These are phyloP conservation scores for Troides helena DNA, from an alignment of 2,888 invertebrate species.

Conservation along the genomic window DNA sequence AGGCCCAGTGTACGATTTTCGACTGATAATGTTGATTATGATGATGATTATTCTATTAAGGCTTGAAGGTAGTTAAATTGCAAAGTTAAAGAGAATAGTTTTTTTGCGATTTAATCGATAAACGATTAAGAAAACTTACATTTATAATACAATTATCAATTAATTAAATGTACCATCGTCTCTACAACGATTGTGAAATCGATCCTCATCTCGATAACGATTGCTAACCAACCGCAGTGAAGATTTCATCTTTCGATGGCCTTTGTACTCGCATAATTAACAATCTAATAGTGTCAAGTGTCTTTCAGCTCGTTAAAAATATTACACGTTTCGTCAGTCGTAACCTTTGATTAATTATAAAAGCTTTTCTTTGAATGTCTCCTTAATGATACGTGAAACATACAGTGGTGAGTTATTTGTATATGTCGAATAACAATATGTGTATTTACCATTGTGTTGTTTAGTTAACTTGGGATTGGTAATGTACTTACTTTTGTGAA, in stretches of 20 bases:
- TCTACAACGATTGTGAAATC: slow-evolving; percentile 38
- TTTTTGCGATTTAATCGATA: too few relatives aligned
- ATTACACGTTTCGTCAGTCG: slow-evolving; percentile 11
- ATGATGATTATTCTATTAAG: too few relatives aligned
- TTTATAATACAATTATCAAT: neutral
- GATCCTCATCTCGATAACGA: slow-evolving; percentile 32
- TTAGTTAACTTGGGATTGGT: neutral
- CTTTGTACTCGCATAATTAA: slow-evolving; percentile 23
- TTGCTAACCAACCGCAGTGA: slow-evolving; percentile 21
- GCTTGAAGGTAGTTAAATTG: too few relatives aligned
- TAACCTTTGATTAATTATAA: slow-evolving; percentile 11
- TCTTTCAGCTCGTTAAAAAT: slow-evolving; percentile 13
- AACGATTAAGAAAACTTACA: too few relatives aligned
- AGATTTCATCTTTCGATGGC: slow-evolving; percentile 11
- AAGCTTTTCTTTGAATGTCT: neutral
- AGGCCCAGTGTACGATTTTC: too few relatives aligned
- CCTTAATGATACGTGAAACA: neutral
- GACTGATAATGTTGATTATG: too few relatives aligned
- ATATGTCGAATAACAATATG: neutral
- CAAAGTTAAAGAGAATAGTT: too few relatives aligned
- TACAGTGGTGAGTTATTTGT: neutral
- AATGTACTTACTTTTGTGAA: too few relatives aligned
- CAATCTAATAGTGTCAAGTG: slow-evolving; percentile 23
- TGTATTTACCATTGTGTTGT: neutral
- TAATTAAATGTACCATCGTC: neutral